A percentile compares a stretch with the other conserved stretches of the same genome.
Evolutionary conservation across 2,113 vertebrate genomes (phyloP).

Genomic region (Clupea harengus): DNA sequence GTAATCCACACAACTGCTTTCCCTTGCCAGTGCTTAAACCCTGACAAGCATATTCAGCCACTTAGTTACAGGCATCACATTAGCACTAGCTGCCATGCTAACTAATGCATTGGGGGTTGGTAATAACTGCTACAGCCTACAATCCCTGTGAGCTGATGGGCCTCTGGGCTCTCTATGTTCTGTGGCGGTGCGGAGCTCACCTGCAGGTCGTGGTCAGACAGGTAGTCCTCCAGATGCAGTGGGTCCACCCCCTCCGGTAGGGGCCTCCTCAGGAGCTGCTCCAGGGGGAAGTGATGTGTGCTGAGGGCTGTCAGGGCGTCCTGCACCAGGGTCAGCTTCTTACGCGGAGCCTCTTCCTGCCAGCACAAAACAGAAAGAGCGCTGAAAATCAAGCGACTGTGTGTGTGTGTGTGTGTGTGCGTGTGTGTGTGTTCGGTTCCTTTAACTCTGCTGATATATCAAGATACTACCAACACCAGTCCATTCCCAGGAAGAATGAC

Average conservation of each 20-base stretch:
- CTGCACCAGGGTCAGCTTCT: constrained; percentile 74
- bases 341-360: constrained; percentile 20
- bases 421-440: neutral
- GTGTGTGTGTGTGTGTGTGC: neutral
- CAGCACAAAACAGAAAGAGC: neutral
- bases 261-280: constrained; percentile 66
- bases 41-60: neutral
- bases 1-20: neutral
- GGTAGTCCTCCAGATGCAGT: constrained; percentile 66
- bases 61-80: neutral
- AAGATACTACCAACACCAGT: too few relatives aligned
- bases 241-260: constrained; percentile 71
- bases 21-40: neutral
- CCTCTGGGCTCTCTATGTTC: neutral
- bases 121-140: neutral
- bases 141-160: neutral
- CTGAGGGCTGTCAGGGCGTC: constrained; percentile 71
- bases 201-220: constrained; percentile 74
- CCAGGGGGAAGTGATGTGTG: constrained; percentile 63
- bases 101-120: too few relatives aligned
- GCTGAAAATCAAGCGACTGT: too few relatives aligned
- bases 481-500: too few relatives aligned
- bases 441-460: too few relatives aligned
- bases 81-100: neutral
- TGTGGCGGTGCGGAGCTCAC: constrained; percentile 27